These are phyloP conservation scores for Stigmatopora nigra DNA, from an alignment of 2,113 vertebrate species.

Conservation along the genomic window DNA sequence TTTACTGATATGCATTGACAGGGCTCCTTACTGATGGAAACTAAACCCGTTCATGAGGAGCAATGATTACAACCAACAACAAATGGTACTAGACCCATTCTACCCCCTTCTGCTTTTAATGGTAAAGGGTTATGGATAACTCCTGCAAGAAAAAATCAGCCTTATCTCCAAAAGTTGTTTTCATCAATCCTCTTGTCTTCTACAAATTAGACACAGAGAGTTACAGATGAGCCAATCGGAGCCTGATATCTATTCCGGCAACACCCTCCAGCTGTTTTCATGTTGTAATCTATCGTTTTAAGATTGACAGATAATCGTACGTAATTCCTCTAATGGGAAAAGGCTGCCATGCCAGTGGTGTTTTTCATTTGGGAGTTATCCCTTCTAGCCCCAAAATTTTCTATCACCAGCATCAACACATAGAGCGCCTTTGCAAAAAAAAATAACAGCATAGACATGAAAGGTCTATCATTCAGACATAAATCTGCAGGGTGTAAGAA, in stretches of 20 bases:
- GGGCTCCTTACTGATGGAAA: too few relatives aligned
- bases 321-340: slow-evolving; percentile 17
- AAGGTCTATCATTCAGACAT: slow-evolving; percentile 52
- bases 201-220: slow-evolving; percentile 52
- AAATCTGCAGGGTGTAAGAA: slow-evolving; percentile 30
- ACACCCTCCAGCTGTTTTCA: slow-evolving; percentile 36
- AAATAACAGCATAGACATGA: slow-evolving; percentile 49
- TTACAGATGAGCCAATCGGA: slow-evolving; percentile 54
- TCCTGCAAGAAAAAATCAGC: not conserved
- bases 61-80: too few relatives aligned
- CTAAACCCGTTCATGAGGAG: too few relatives aligned
- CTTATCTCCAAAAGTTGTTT: slow-evolving; percentile 24
- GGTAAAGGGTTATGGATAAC: not conserved
- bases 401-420: slow-evolving; percentile 41
- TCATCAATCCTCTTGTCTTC: slow-evolving; percentile 31
- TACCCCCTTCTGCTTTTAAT: too few relatives aligned
- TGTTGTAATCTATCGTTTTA: slow-evolving; percentile 57
- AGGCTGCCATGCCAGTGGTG: not conserved
- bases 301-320: slow-evolving; percentile 57
- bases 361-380: slow-evolving; percentile 5
- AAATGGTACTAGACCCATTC: too few relatives aligned
- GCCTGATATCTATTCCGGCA: slow-evolving; percentile 56
- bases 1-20: too few relatives aligned
- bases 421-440: slow-evolving; percentile 43
- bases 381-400: slow-evolving; percentile 26